Percentiles rank a stretch among this genome's conserved stretches.
These are phyloP conservation scores for Ptilonorhynchus violaceus DNA, from an alignment of 2,113 vertebrate species.

Conservation along the genomic window DNA sequence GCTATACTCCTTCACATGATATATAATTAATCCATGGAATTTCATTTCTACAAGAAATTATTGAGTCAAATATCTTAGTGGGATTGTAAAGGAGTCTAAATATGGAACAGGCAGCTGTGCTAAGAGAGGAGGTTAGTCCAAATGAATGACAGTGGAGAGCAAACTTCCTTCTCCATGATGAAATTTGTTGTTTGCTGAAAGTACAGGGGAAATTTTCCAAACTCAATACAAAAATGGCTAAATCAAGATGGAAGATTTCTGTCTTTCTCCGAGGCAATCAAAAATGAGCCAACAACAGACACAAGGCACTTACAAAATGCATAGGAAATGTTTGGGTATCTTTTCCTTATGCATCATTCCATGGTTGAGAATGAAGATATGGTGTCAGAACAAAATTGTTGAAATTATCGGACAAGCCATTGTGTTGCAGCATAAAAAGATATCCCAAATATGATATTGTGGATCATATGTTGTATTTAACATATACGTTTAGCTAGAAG, in stretches of 20 bases:
- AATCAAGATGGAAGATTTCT: neutral
- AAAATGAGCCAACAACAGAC: neutral
- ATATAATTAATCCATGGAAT: neutral
- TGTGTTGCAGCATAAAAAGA: neutral
- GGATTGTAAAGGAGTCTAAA: constrained; percentile 25
- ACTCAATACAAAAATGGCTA: neutral
- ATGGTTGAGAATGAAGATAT: neutral
- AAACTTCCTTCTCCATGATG: neutral
- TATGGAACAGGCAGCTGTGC: neutral
- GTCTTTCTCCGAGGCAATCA: neutral
- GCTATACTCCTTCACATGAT: neutral
- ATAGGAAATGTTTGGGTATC: neutral
- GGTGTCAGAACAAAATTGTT: constrained; percentile 12
- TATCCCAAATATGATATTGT: neutral
- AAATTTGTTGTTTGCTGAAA: neutral
- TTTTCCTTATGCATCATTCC: neutral
- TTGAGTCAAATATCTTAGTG: neutral
- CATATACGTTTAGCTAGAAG: neutral
- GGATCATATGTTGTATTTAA: neutral
- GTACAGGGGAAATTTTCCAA: neutral
- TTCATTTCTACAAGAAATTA: constrained; percentile 20
- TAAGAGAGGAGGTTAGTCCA: neutral
- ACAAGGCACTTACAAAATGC: neutral
- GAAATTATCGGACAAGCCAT: constrained; percentile 3
- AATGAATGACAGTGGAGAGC: neutral